Conservation (phyloP, 2,113 vertebrate species). For the Pterocles burchelli region DNA sequence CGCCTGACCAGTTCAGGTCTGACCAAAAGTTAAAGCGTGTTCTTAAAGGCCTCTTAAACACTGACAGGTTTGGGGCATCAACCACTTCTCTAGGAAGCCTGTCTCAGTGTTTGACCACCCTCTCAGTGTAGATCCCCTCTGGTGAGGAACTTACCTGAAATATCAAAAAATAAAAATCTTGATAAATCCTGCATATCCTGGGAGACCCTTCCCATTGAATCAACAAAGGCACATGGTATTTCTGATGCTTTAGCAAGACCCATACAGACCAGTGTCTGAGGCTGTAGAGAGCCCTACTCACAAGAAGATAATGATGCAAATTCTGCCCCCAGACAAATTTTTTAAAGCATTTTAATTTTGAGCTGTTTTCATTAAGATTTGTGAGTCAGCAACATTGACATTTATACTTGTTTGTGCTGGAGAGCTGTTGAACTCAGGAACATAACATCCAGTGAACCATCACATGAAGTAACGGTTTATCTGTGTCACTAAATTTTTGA, state of each 20-base stretch:
- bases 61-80: background rate
- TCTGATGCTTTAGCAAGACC: background rate
- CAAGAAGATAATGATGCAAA: background rate
- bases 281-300: background rate
- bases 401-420: slow-evolving; percentile 7
- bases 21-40: background rate
- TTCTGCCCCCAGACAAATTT: background rate
- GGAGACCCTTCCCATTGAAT: background rate
- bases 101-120: too few relatives aligned
- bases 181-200: background rate
- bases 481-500: background rate
- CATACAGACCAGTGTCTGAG: background rate
- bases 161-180: background rate
- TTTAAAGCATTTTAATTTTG: background rate
- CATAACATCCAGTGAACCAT: background rate
- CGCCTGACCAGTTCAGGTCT: background rate
- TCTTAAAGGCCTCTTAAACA: background rate
- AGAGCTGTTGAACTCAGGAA: background rate
- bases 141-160: background rate
- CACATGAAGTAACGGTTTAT: background rate
- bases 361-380: background rate
- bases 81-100: too few relatives aligned
- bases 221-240: background rate
- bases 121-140: background rate
- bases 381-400: background rate